Base-by-base conservation (phyloP, 2,888 invertebrate genomes). In the Incurvaria masculella region DNA sequence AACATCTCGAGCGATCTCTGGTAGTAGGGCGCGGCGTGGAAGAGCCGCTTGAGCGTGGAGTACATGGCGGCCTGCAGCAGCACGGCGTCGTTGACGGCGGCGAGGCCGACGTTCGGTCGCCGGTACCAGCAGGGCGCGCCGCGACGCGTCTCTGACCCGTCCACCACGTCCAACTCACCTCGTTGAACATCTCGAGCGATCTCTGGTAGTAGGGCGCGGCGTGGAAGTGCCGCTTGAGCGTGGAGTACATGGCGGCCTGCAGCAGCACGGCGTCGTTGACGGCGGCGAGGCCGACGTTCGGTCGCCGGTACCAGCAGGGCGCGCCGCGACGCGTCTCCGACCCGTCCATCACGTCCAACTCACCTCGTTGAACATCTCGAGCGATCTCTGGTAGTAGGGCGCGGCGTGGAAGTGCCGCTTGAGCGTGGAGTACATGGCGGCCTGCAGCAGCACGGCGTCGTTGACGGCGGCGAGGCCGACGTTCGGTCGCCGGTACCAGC, bases 111-210 rank as follows among this genome's bases (percentile, higher is more conserved):
- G 49, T 84, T 84, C 0, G 89, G 84, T 10, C 85, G 71, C 44
- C 81, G 81, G 71, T 95, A 89, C 99, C 99, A 99, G 68, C 97
- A 96, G 0, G 88, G 88, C 51, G 87, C 85, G 2, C 96, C 96
- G 50, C 98, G 83, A 23, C 99, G 83, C 49, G 86, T 88, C 54
- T 83, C 78, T 1, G 93, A n/a, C n/a, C n/a, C n/a, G n/a, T n/a
- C n/a, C n/a, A n/a, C n/a, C n/a, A n/a, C n/a, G 20, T 48, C 21
- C 41, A 44, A 62, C 69, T 65, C 63, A 88, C 88, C 72, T 91
- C 89, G 65, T 91, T 90, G 62, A 95, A 92, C 47, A 92, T 80
- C 61, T 97, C 93, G 50, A 95, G 55, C 2, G 93, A 73, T 47
- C 88, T 82, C 17, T 85, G 66, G 66, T 97, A 97, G 61, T 87